phyloP scores from a whole-genome alignment of 1,140 invertebrate genomes.

The Zaprionus gabonicus region DNA sequence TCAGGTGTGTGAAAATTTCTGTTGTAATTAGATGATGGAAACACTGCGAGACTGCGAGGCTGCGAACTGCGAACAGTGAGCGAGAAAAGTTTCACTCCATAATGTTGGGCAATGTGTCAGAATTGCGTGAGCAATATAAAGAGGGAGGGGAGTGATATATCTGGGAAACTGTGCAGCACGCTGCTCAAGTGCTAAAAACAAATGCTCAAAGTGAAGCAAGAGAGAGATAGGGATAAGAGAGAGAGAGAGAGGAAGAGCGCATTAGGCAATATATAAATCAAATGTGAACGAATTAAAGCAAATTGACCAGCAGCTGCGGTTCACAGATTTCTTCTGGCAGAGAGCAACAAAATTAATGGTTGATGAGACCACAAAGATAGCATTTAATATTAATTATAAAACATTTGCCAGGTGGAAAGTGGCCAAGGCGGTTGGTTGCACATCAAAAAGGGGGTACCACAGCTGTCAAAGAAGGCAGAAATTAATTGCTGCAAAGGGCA shows the following conservation, averaged over 20 bases:
- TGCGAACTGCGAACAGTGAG: slow-evolving; percentile 14
- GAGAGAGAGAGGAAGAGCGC: slow-evolving; percentile 14
- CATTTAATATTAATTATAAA: slow-evolving; percentile 35
- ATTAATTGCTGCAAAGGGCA: not conserved
- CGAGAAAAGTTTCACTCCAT: slow-evolving; percentile 50
- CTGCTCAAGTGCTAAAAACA: slow-evolving; percentile 35
- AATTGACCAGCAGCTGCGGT: slow-evolving; percentile 68
- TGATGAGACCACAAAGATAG: slow-evolving; percentile 30
- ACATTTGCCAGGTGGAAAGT: slow-evolving; percentile 12
- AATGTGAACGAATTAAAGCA: slow-evolving; percentile 38
- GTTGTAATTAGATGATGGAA: slow-evolving; percentile 80
- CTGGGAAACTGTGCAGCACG: slow-evolving; percentile 48
- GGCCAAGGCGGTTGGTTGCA: not conserved
- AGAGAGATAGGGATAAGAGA: slow-evolving; percentile 58
- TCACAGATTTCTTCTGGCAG: slow-evolving; percentile 34
- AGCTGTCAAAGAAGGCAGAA: not conserved
- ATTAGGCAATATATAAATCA: slow-evolving; percentile 68
- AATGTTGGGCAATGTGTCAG: slow-evolving; percentile 44
- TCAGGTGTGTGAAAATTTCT: slow-evolving; percentile 77
- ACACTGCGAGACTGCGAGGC: slow-evolving; percentile 38
- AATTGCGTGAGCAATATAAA: not conserved
- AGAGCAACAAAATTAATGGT: slow-evolving; percentile 42
- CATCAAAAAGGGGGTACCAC: not conserved
- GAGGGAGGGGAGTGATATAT: slow-evolving; percentile 10
- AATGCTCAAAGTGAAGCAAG: slow-evolving; percentile 28